These are phyloP conservation scores for Allolobophora icterica DNA, from an alignment of 2,888 invertebrate genomes.

Conservation along the genomic window DNA sequence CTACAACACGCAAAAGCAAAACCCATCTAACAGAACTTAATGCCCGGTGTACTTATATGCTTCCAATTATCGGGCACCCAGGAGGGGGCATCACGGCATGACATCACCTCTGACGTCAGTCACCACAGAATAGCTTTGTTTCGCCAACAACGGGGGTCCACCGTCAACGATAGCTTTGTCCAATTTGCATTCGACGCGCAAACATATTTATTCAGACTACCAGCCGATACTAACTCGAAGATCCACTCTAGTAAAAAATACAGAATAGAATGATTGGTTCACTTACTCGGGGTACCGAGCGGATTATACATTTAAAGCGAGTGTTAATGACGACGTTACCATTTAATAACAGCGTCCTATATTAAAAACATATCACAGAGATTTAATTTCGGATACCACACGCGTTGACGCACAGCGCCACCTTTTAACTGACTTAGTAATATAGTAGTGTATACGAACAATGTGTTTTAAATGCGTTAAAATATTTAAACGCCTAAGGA, in stretches of 20 bases:
- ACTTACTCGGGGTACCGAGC: conserved; percentile 33
- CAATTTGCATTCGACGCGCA: not conserved
- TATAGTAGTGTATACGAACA: not conserved
- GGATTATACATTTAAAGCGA: conserved; percentile 33
- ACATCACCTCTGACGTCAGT: not conserved
- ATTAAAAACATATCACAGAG: not conserved
- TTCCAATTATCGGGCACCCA: not conserved
- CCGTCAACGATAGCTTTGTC: not conserved
- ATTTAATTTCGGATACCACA: not conserved
- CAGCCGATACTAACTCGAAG: not conserved
- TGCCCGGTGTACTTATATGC: not conserved
- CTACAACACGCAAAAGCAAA: not conserved
- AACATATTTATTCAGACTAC: not conserved
- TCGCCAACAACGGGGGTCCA: not conserved
- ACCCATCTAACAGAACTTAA: not conserved
- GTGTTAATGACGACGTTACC: conserved; percentile 25
- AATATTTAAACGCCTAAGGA: too few relatives aligned
- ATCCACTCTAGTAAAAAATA: not conserved
- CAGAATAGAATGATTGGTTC: not conserved
- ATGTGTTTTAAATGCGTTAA: too few relatives aligned
- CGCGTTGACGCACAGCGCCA: not conserved
- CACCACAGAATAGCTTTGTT: conserved; percentile 17
- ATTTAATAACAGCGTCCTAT: conserved; percentile 19
- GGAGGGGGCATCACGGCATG: not conserved
- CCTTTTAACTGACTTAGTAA: not conserved